phyloP scores from a whole-genome alignment of 2,888 invertebrate genomes.

The Pollenia labialis region DNA sequence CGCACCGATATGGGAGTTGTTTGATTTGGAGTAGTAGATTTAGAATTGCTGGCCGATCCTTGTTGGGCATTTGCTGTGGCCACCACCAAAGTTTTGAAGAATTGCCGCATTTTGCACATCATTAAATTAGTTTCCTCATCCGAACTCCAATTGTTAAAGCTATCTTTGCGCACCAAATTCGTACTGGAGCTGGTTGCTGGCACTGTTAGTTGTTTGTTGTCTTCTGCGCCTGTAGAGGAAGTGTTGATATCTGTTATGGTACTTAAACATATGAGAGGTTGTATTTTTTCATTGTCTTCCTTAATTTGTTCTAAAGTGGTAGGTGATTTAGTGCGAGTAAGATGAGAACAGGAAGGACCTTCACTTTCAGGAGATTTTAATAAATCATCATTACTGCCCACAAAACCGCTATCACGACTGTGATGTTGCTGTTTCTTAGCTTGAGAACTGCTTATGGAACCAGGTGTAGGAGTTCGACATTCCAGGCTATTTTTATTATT shows the following conservation, averaged over 20 bases:
- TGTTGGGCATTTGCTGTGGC: conserved; percentile 85
- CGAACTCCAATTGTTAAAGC: conserved; percentile 97
- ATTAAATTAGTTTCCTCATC: conserved; percentile 97
- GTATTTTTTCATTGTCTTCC: conserved; percentile 83
- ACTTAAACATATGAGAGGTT: conserved; percentile 76
- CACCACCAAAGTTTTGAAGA: conserved; percentile 96
- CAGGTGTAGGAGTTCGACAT: conserved; percentile 78
- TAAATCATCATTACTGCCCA: conserved; percentile 94
- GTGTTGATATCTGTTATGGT: conserved; percentile 67
- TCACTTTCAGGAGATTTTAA: conserved; percentile 86
- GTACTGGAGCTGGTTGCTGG: conserved; percentile 83
- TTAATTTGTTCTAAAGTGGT: conserved; percentile 79
- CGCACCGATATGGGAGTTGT: conserved; percentile 82
- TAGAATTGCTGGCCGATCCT: conserved; percentile 75
- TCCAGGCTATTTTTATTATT: conserved; percentile 73
- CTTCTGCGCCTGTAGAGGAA: conserved; percentile 40
- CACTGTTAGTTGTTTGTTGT: conserved; percentile 36
- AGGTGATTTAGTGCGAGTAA: conserved; percentile 77
- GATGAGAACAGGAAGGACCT: conserved; percentile 58
- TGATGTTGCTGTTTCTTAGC: conserved; percentile 88
- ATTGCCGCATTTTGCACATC: conserved; percentile 97
- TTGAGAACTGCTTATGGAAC: conserved; percentile 86
- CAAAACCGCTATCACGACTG: conserved; percentile 94
- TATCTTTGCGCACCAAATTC: conserved; percentile 91
- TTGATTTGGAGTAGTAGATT: conserved; percentile 82